A percentile compares a stretch with the other conserved stretches of the same genome.
phyloP scores from a whole-genome alignment of 2,113 vertebrate species.

The Pomatorhinus ruficollis region DNA sequence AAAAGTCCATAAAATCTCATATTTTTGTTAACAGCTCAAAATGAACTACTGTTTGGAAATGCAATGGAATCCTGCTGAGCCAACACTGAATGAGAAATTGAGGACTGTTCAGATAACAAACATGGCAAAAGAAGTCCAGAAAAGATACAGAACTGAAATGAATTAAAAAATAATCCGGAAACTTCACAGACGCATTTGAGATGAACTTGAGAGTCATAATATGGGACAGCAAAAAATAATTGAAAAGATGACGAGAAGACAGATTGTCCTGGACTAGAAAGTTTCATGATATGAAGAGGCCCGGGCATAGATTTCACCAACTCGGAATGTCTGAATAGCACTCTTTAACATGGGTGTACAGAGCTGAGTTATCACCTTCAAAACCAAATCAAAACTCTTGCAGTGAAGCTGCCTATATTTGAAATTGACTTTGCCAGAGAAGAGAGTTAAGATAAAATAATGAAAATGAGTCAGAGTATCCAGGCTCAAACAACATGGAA shows the following conservation, averaged over 20 bases:
- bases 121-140: neutral
- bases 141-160: neutral
- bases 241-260: neutral
- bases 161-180: neutral
- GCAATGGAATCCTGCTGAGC: neutral
- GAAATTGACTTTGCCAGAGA: neutral
- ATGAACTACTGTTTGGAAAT: neutral
- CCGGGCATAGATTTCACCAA: neutral
- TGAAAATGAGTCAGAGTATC: neutral
- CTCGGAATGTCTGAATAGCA: neutral
- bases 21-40: neutral
- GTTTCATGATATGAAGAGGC: neutral
- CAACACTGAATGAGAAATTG: neutral
- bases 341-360: neutral
- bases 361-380: neutral
- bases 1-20: neutral
- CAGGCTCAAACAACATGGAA: neutral
- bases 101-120: neutral
- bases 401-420: neutral
- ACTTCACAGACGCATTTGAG: neutral
- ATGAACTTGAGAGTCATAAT: neutral
- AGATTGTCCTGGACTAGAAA: neutral
- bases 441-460: neutral
- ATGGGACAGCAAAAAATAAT: neutral
- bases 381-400: neutral